Evolutionary conservation across 2,113 vertebrate species (phyloP).

Genomic region (Sebastes schlegelii): DNA sequence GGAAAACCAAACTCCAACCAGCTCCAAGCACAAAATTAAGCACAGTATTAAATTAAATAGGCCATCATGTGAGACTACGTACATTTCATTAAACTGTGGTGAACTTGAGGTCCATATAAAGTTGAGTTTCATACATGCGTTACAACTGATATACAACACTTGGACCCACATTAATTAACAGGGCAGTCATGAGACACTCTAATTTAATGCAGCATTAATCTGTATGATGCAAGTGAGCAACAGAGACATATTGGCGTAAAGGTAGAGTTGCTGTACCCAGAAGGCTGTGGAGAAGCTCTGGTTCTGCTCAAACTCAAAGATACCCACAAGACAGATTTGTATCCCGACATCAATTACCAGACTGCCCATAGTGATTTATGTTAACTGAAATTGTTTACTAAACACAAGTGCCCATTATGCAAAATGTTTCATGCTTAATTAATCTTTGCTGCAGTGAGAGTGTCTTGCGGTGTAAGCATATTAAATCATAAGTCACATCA

Average conservation of each 20-base stretch:
- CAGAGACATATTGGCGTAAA: not conserved
- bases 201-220: constrained; percentile 22
- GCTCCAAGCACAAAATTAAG: not conserved
- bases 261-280: not conserved
- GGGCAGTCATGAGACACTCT: constrained; percentile 10
- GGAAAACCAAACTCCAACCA: not conserved
- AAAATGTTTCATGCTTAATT: constrained; percentile 64
- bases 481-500: constrained; percentile 58
- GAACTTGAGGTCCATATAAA: not conserved
- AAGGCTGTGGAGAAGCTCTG: not conserved
- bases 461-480: constrained; percentile 49
- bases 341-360: constrained; percentile 43
- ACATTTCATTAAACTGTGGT: constrained; percentile 9
- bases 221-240: constrained; percentile 5
- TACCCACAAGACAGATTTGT: constrained; percentile 12
- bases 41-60: not conserved
- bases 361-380: constrained; percentile 56
- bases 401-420: constrained; percentile 63
- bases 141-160: not conserved
- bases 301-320: constrained; percentile 24
- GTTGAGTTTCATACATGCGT: constrained; percentile 10
- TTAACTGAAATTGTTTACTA: constrained; percentile 60
- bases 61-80: not conserved
- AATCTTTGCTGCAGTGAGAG: constrained; percentile 42
- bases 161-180: constrained; percentile 5